Base-by-base conservation (phyloP, 2,888 invertebrate genomes). In the Luperina nickerlii region DNA sequence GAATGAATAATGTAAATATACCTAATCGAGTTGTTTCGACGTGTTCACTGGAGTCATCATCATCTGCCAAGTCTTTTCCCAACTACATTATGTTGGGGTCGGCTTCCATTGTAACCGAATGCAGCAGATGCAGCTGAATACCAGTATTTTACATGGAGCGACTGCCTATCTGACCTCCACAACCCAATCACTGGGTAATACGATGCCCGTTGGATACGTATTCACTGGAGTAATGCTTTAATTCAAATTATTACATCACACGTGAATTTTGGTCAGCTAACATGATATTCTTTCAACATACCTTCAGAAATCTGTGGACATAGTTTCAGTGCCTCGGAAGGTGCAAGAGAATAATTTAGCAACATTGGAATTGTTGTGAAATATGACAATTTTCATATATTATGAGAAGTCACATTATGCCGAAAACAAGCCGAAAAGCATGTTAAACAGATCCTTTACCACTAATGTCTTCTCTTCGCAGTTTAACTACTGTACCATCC, bases 401-500 rank as follows among this genome's bases (percentile, higher is more conserved):
- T 32, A 32, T 0, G 5, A 42, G 2, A 42, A 67, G 18, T n/a
- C 24, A 24, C 13, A 4, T 38, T 66, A 15, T 24, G 24, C n/a
- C 15, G 2, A 15, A n/a, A 0, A 27, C 45, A 45, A n/a, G 11
- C 1, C 9, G 9, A 45, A 45, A 45, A 45, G 11, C 20, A 45
- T 42, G 45, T 15, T 11, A 20, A 5, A 32, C 48, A 38, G n/a
- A 38, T 57, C 20, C 5, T 24, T 42, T 62, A 32, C 42, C 32
- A 9, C 24, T 20, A 1, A 62, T 8, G 6, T 38, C 18, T 20
- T 1, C 1, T 32, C 1, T 15, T 18, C 18, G 24, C 0, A 82
- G 42, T 82, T 63, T 42, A 2, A 1, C 67, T 86, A 78, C 83
- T 83, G 87, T 20, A 48, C 0, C 70, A 8, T 42, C 60, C 11